A percentile compares a stretch with the other conserved stretches of the same genome.
Conservation (phyloP, 1,140 invertebrate species). For the Diorhabda carinulata region DNA sequence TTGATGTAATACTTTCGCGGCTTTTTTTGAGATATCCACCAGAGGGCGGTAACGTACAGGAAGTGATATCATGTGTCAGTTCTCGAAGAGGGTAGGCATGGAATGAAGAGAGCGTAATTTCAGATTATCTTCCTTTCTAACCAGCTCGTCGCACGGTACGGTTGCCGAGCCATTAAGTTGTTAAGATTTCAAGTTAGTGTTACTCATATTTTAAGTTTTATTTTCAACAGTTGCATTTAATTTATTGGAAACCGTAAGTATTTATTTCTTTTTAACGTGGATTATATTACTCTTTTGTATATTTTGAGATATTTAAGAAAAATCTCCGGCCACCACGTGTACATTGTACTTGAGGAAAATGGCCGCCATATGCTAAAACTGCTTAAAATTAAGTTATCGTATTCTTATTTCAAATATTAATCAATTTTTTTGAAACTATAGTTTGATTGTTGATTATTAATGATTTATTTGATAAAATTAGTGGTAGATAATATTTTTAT, state of each 20-base stretch:
- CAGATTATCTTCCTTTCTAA: constrained; percentile 42
- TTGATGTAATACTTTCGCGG: too few relatives aligned
- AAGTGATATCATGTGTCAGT: not conserved
- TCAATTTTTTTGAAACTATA: constrained; percentile 3
- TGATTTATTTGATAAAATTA: not conserved
- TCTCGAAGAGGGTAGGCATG: not conserved
- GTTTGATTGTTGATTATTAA: not conserved
- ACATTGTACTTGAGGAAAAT: constrained; percentile 34
- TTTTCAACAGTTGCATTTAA: constrained; percentile 40
- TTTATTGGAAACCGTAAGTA: constrained; percentile 43
- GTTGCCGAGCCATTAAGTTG: constrained; percentile 38
- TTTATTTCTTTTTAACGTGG: constrained; percentile 16
- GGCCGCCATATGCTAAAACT: constrained; percentile 45
- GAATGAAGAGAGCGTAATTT: constrained; percentile 32
- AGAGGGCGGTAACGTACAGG: not conserved
- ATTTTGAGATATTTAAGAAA: constrained; percentile 25
- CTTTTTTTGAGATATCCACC: not conserved
- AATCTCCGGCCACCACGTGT: constrained; percentile 44
- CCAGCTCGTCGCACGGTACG: constrained; percentile 41
- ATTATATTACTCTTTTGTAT: constrained; percentile 12
- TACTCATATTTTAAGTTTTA: constrained; percentile 34
- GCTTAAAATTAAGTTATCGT: constrained; percentile 6
- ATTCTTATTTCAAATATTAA: not conserved
- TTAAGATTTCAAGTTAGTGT: constrained; percentile 28
- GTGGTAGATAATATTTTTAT: not conserved